These are phyloP conservation scores for Otus sunia DNA, from an alignment of 2,113 vertebrate genomes.

Conservation along the genomic window DNA sequence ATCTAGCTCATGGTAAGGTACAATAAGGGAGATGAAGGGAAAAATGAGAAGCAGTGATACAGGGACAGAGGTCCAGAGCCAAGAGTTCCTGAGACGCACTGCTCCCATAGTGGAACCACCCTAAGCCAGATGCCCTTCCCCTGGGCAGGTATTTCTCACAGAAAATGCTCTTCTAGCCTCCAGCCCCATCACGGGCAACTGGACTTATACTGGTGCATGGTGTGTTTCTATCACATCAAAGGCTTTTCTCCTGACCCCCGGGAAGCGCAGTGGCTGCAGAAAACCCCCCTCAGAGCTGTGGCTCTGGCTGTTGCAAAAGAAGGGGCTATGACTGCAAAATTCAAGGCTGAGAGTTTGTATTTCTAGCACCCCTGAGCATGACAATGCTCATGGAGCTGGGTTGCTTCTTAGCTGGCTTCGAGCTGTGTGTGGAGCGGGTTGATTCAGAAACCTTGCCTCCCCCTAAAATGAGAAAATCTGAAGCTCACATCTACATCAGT, in stretches of 20 bases:
- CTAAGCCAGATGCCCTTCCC: background rate
- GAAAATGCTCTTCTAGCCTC: background rate
- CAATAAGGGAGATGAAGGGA: background rate
- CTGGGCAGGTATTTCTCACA: background rate
- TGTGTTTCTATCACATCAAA: background rate
- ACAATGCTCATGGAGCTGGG: background rate
- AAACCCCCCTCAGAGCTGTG: background rate
- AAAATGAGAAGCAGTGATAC: background rate
- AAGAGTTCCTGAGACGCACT: background rate
- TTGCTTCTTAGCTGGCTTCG: background rate
- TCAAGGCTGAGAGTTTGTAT: background rate
- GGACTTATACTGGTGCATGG: fast-evolving
- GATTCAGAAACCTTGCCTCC: background rate
- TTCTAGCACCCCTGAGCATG: background rate
- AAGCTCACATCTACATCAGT: background rate
- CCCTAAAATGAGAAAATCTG: background rate
- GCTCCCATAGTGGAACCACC: background rate
- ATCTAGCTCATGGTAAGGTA: background rate
- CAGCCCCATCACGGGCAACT: background rate
- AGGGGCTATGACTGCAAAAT: background rate
- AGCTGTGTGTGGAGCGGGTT: background rate
- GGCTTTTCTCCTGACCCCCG: background rate
- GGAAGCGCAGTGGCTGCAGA: background rate
- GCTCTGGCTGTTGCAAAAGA: background rate
- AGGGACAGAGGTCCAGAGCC: background rate